Evolutionary conservation across 2,113 vertebrate genomes (phyloP).

Genomic region (Cygnus atratus): DNA sequence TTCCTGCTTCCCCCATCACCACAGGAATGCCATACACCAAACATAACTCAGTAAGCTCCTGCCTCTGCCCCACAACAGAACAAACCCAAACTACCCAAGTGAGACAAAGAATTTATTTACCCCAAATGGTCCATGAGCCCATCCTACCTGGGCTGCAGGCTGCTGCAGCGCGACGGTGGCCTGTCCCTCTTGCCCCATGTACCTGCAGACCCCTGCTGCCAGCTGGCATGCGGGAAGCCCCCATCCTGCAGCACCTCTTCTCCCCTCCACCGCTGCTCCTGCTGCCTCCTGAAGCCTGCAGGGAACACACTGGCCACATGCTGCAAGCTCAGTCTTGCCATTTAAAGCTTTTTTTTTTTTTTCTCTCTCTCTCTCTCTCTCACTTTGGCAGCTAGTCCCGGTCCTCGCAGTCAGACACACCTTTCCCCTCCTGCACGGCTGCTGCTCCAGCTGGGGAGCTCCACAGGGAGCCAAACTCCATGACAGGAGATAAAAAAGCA

Average conservation of each 20-base stretch:
- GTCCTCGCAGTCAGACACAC: not conserved
- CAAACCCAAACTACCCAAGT: not conserved
- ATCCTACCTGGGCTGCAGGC: constrained; percentile 52
- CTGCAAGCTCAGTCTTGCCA: not conserved
- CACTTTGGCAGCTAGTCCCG: not conserved
- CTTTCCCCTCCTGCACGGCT: not conserved
- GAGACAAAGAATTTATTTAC: not conserved
- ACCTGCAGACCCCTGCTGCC: constrained; percentile 36
- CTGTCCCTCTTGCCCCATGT: not conserved
- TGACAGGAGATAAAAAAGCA: not conserved
- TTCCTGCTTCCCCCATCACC: not conserved
- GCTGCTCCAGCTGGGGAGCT: not conserved
- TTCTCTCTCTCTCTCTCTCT: not conserved
- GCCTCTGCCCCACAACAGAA: not conserved
- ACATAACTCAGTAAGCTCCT: not conserved
- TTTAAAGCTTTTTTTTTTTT: not conserved
- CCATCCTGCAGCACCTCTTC: constrained; percentile 56
- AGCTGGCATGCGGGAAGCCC: not conserved
- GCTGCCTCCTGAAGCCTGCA: not conserved
- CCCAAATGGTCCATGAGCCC: not conserved
- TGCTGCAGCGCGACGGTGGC: constrained; percentile 37
- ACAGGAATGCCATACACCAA: not conserved
- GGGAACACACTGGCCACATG: not conserved
- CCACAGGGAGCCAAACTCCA: rapidly evolving
- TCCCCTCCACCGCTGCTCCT: constrained; percentile 47